Evolutionary conservation across 2,888 invertebrate genomes (phyloP), one percentile per base, ranked within the genome.

Genomic region (Caradrina kadenii): DNA sequence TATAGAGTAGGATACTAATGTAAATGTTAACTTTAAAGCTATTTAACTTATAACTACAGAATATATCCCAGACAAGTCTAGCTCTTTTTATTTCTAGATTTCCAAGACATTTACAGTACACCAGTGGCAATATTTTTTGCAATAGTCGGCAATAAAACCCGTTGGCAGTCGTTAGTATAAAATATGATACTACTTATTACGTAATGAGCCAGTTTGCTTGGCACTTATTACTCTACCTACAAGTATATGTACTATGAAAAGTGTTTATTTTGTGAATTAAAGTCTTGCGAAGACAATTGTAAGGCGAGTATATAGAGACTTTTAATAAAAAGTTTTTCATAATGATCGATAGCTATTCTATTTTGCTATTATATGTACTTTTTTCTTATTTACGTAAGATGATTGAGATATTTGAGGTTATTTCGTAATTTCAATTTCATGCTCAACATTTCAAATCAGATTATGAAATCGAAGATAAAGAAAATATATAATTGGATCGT

Each of bases 101-200:
- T 69, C 56, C 73, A 58, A 76, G 73, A 45, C 58, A 52, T 8
- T 65, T 60, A 60, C 63, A 62, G 61, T 63, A 66, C 49, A 66
- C 75, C 50, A 75, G 42, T 70, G 58, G 79, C 61, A 53, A 69
- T 74, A 69, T 73, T 80, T 74, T 81, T 82, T 80, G 69, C 70
- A 61, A 76, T 69, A 60, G 81, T 61, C 66, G 71, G 79, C 73
- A 79, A 82, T 82, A 83, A 82, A 82, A 73, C 63, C 52, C 66
- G 76, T 73, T 61, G 66, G 61, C 70, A 76, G 83, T 76, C 83
- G 79, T 82, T 83, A 79, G 69, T 71, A 64, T 81, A 79, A 83
- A 74, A 79, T 82, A 82, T 83, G 64, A 73, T 63, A 70, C 72
- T 68, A 74, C 81, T 81, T 82, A 72, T 79, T 83, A 62, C 70